These are phyloP conservation scores for Caenorhabditis afra DNA, from an alignment of 2,888 invertebrate species.

Conservation along the genomic window DNA sequence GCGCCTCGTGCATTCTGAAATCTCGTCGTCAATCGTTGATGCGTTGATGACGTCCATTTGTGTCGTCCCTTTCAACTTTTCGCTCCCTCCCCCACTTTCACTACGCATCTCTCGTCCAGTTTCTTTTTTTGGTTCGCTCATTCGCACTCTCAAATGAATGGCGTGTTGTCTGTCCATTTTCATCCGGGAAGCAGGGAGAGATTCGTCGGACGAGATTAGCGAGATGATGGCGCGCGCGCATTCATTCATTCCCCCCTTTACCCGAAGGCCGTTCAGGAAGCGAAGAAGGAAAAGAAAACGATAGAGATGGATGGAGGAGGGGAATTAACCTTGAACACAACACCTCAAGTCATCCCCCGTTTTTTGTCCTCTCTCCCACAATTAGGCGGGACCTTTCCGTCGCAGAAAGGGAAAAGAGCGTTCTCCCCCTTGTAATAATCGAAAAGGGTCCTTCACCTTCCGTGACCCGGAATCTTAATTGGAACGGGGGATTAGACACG, in stretches of 20 bases:
- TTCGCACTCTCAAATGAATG: background rate
- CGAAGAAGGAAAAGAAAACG: constrained; percentile 9
- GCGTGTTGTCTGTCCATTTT: constrained; percentile 13
- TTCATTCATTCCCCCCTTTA: too few species aligned
- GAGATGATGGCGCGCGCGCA: constrained; percentile 4
- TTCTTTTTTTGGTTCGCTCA: constrained; percentile 23
- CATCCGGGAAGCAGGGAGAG: constrained; percentile 24
- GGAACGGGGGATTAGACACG: too few species aligned
- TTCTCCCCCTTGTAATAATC: too few species aligned
- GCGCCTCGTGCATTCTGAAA: constrained; percentile 53
- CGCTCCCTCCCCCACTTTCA: constrained; percentile 2
- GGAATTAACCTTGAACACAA: constrained; percentile 35
- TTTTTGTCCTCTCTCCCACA: background rate
- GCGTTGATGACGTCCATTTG: too few species aligned
- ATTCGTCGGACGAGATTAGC: constrained; percentile 34
- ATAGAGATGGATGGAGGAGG: constrained; percentile 1
- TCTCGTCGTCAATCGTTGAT: too few species aligned
- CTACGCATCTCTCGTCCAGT: constrained; percentile 32
- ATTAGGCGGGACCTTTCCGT: too few species aligned
- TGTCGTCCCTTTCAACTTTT: constrained; percentile 10
- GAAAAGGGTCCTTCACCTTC: background rate
- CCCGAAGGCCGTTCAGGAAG: background rate
- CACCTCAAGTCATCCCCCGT: background rate
- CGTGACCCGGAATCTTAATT: too few species aligned
- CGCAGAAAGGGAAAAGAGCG: too few species aligned